Percentiles rank a stretch among this genome's conserved stretches.
phyloP scores from a whole-genome alignment of 2,113 vertebrate genomes.

The Columba janthina region DNA sequence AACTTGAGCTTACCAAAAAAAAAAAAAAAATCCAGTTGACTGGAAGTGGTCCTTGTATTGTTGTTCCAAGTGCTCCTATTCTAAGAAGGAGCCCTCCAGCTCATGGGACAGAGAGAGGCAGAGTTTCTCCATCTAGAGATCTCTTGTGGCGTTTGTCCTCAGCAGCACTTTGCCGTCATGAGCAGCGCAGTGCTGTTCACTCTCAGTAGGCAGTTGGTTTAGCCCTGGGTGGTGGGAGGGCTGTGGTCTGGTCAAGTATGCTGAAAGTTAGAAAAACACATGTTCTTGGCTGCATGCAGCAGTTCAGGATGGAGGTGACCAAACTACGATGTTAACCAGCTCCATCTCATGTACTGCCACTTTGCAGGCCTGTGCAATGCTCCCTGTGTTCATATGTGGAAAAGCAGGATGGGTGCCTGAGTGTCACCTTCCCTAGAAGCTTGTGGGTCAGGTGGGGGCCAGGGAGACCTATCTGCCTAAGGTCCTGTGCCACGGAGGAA shows the following conservation, averaged over 20 bases:
- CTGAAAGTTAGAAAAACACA: background rate
- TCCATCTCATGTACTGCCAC: accelerated
- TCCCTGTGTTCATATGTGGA: accelerated
- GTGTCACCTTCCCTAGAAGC: background rate
- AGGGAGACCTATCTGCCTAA: background rate
- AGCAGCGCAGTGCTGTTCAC: accelerated
- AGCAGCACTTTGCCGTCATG: background rate
- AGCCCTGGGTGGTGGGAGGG: background rate
- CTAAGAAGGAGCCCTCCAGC: background rate
- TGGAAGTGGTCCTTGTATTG: background rate
- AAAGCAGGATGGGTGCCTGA: background rate
- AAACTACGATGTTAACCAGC: background rate
- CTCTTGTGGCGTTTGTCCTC: background rate
- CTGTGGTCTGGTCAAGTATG: background rate
- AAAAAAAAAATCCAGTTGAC: background rate
- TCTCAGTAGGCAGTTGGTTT: background rate
- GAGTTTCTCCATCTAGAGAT: background rate
- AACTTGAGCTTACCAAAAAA: background rate
- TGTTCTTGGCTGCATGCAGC: background rate
- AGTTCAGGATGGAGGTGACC: background rate
- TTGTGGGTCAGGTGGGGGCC: background rate
- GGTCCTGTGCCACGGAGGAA: background rate
- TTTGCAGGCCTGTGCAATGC: background rate
- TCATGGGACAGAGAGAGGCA: background rate
- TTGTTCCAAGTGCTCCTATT: background rate